Evolutionary conservation across 2,888 invertebrate species (phyloP).

Genomic region (Ophioninae sp.): DNA sequence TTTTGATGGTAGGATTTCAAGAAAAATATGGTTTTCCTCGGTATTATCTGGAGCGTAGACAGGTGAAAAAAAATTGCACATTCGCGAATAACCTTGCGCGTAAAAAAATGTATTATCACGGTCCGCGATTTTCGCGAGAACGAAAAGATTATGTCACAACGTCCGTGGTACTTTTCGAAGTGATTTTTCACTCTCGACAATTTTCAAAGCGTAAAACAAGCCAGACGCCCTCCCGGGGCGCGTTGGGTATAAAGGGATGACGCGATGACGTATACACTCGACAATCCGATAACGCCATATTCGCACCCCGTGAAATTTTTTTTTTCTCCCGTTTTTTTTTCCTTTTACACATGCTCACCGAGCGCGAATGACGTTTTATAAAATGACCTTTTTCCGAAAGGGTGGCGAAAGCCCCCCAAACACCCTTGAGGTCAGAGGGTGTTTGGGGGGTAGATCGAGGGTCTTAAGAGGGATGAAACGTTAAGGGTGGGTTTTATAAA

Average conservation of each 20-base stretch:
- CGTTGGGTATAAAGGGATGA: neutral
- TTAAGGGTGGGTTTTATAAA: constrained; percentile 14
- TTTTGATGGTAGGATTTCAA: neutral
- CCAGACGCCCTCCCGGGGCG: neutral
- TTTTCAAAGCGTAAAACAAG: neutral
- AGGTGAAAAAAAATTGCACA: neutral
- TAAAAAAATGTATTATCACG: neutral
- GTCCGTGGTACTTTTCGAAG: neutral
- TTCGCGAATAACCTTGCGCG: neutral
- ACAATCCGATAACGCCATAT: neutral
- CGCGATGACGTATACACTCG: neutral
- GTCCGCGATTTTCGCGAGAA: neutral
- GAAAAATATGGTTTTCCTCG: neutral
- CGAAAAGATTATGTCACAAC: neutral
- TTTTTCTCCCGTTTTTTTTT: neutral
- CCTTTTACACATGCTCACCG: neutral
- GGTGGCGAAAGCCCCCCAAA: constrained; percentile 4
- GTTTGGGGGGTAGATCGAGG: neutral
- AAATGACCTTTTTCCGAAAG: constrained; percentile 37
- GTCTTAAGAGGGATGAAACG: neutral
- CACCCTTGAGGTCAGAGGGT: constrained; percentile 6
- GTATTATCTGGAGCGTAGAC: neutral
- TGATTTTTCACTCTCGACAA: neutral
- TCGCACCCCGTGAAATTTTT: no score
- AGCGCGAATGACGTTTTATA: constrained; percentile 29